Base-by-base conservation (phyloP, 2,113 vertebrate genomes). In the Cavia aperea region DNA sequence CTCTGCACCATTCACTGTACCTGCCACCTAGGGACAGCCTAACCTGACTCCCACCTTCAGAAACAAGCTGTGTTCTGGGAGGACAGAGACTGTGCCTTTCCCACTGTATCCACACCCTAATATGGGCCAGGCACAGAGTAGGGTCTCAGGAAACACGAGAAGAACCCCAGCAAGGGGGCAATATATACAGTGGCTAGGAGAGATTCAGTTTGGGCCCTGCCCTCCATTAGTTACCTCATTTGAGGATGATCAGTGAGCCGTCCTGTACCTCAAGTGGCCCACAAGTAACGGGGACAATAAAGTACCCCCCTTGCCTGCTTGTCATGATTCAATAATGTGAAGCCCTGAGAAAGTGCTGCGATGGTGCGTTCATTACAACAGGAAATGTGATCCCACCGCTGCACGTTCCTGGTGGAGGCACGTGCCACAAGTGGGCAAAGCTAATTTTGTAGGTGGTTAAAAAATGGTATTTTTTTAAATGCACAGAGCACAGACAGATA, bases 101-200 rank as follows among this genome's bases (percentile, higher is more conserved):
- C 8, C 26, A 2, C 33, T 5, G 3, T 15, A 31, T 51, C 21
- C 31, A 39, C 49, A 11, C 24, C n/a, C 78, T 33, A 29, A 10
- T 1, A n/a, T 13, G 43, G 24, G 68, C 36, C 36, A 39, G 68
- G 68, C 8, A 8, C 18, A 39, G 68, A 23, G n/a, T 39, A 23
- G 68, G 29, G 62, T 19, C 5, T 79, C 10, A 21, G 1, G 26
- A 46, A 33, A 91, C 36, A 2, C 4, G 18, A 46, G n/a, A 31
- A 39, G n/a, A 39, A 39, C 68, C n/a, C 8, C 68, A n/a, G 36
- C 68, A 39, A 33, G 68, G 18, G 21, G 68, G 36, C n/a, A n/a
- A 7, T 4, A 7, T 15, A 11, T 9, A 31, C 21, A 39, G 70
- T 0, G 0, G 16, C 1, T 39, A 15, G 24, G 14, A 15, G 29